These are phyloP conservation scores for Cydia strobilella DNA, from an alignment of 1,140 invertebrate species.

Conservation along the genomic window DNA sequence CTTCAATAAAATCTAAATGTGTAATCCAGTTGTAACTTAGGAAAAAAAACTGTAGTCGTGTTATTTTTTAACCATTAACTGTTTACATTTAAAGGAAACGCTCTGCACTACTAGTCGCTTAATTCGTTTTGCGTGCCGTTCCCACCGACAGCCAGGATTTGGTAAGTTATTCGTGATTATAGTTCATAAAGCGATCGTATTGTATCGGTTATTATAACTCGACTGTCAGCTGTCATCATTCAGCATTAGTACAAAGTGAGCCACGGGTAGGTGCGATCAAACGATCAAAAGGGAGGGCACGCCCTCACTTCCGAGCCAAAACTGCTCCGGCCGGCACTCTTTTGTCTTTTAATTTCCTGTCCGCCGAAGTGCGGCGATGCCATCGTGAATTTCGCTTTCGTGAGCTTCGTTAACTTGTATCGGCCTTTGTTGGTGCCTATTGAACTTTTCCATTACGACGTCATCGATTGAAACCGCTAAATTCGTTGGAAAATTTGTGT, in stretches of 20 bases:
- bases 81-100: too few relatives aligned
- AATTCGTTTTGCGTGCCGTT: background rate
- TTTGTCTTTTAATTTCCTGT: constrained; percentile 80
- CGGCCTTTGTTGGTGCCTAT: constrained; percentile 74
- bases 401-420: constrained; percentile 76
- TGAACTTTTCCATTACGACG: constrained; percentile 77
- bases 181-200: background rate
- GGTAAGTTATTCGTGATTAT: constrained; percentile 4
- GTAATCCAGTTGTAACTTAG: too few relatives aligned
- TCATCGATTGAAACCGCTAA: constrained; percentile 74
- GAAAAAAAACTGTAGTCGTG: too few relatives aligned
- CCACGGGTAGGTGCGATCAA: constrained; percentile 43
- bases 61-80: too few relatives aligned
- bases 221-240: constrained; percentile 29
- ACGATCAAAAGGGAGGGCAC: constrained; percentile 52
- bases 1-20: background rate
- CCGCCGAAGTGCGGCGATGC: constrained; percentile 63
- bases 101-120: too few relatives aligned
- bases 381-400: constrained; percentile 75
- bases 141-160: background rate
- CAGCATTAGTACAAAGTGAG: constrained; percentile 40
- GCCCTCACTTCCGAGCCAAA: constrained; percentile 73
- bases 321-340: constrained; percentile 71
- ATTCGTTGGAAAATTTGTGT: constrained; percentile 70
- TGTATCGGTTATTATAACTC: constrained; percentile 22